Base-by-base conservation (phyloP, 2,797 vertebrate species). In the Rhynchonycteris naso region DNA sequence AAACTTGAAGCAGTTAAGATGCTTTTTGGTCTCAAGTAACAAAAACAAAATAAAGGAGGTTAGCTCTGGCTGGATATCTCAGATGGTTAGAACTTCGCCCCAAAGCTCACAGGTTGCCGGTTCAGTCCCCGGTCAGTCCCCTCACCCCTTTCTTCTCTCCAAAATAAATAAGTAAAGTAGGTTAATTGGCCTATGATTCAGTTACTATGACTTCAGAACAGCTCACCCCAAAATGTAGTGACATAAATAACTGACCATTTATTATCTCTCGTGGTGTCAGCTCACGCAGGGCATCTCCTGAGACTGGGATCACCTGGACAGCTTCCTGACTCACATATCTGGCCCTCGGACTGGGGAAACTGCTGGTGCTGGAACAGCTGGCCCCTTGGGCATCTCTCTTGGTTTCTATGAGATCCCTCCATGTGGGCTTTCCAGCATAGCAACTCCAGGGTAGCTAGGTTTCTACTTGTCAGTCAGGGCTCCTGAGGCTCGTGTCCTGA, bases 401-500 rank as follows among this genome's bases (percentile, higher is more conserved):
- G 0, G 0, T 71, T 19, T 38, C 83, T 47, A 0, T 35, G 22
- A 28, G 9, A 2, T 81, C 58, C 52, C 50, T 30, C 30, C 22
- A 9, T 1, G 1, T 14, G 56, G 56, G 38, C 43, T 54, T n/a
- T 22, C 61, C 54, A 7, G 18, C 18, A 0, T 2, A n/a, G 87
- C 15, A 0, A 16, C 52, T 11, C 28, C 72, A 56, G 3, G 22
- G 18, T 33, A 10, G 72, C 80, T 24, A 58, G 22, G 35, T 61
- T 61, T 61, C 63, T 35, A 2, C 58, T 14, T 4, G 21, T 21
- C 4, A 2, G 52, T 26, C 50, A 8, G 74, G 76, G 38, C 65
- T 50, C 38, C 65, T 35, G 33, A 43, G 59, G 59, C 79, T n/a
- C 7, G 2, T 74, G 43, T 83, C 79, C 68, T 28, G 8, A 61